Evolutionary conservation across 2,113 vertebrate genomes (phyloP), one percentile per base, ranked within the genome.

Genomic region (Anguilla japonica): DNA sequence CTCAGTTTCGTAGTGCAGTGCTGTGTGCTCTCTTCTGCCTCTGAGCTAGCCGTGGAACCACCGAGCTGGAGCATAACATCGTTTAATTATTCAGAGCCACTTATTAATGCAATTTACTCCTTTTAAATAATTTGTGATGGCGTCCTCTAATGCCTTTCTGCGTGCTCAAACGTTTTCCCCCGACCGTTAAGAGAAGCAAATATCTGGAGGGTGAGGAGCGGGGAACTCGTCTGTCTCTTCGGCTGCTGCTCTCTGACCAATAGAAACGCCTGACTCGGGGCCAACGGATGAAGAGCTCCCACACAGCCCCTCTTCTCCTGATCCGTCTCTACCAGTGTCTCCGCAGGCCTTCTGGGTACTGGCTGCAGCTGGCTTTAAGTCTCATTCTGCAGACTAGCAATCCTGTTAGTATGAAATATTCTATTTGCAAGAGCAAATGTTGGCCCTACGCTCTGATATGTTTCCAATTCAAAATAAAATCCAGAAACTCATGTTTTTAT

Each of bases 81-180:
- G 29, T n/a, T 75, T n/a, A 75, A 75, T 75, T 75, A 75, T 75
- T 75, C n/a, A 75, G 9, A 75, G 71, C n/a, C 71, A 29, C 71
- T 75, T 75, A 75, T 75, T 75, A 34, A 34, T 75, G 71, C 71
- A 75, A 75, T 75, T 75, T 75, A 75, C 71, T 75, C 71, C 71
- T 75, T 75, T 75, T 75, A n/a, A 75, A 75, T 75, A 75, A 75
- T 75, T 75, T 75, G 71, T 75, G n/a, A 14, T 75, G 71, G 71
- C 9, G 13, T 75, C 26, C 71, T 34, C 71, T 75, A 8, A 75
- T 75, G 26, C 71, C 71, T 34, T 34, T 75, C 34, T 75, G 71
- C 34, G n/a, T 29, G 71, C 71, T 75, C 11, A 9, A 22, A 75
- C n/a, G 13, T 75, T 34, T 75, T 13, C 71, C 71, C 9, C 34